Conservation (phyloP, 2,888 invertebrate species). For the Perizoma affinitatum region DNA sequence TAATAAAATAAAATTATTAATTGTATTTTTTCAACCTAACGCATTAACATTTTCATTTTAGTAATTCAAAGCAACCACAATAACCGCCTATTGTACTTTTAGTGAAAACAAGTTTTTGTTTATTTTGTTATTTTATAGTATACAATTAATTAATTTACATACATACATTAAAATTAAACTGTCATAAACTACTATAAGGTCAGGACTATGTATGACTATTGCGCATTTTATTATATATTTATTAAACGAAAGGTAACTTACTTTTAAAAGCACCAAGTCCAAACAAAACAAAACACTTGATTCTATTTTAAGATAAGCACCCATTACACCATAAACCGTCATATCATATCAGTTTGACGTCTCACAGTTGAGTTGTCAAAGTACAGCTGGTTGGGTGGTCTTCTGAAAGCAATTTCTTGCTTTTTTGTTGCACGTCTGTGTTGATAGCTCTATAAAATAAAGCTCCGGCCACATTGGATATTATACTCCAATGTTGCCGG, state of each 20-base stretch:
- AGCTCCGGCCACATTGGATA: conserved; percentile 4
- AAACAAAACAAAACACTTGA: conserved; percentile 1
- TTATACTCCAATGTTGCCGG: too few relatives aligned
- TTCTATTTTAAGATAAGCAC: conserved; percentile 10
- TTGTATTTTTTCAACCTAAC: too few relatives aligned
- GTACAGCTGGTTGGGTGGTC: conserved; percentile 54
- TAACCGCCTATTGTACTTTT: too few relatives aligned
- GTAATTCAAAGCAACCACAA: too few relatives aligned
- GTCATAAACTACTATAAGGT: background rate
- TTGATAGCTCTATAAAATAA: conserved; percentile 15
- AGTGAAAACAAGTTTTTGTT: too few relatives aligned
- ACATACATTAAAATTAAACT: background rate
- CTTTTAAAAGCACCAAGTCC: background rate
- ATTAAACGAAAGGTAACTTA: too few relatives aligned
- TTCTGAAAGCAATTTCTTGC: conserved; percentile 29
- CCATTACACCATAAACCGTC: conserved; percentile 19
- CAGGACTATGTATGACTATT: too few relatives aligned
- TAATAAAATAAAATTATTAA: too few relatives aligned
- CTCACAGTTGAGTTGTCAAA: conserved; percentile 52
- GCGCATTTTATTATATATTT: too few relatives aligned
- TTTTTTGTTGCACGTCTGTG: conserved; percentile 29
- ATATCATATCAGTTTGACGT: conserved; percentile 40
- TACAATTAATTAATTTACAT: background rate
- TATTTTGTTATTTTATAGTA: too few relatives aligned
- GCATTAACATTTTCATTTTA: too few relatives aligned